Evolutionary conservation across 2,113 vertebrate genomes (phyloP), one percentile per base, ranked within the genome.

Genomic region (Rhinoderma darwinii): DNA sequence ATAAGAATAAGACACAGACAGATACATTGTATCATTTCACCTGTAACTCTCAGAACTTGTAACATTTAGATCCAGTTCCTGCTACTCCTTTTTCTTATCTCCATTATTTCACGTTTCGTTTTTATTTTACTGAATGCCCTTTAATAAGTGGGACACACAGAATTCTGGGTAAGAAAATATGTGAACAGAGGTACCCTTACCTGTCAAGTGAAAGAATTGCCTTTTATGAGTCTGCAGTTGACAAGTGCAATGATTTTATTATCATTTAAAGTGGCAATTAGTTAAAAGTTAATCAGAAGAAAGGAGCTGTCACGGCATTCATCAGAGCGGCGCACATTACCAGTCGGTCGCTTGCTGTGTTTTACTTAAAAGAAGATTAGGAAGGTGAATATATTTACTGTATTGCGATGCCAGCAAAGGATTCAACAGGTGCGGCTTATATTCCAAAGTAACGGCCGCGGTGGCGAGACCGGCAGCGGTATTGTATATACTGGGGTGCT

Each of bases 221-320:
- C 17, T 41, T 50, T 70, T 30, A 72, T 70, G 61, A 37, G 39
- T n/a, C 30, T 41, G 10, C 27, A n/a, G 59, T 2, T 86, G 83
- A 76, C 83, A 47, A 30, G 39, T 25, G 41, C 27, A 2, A 47
- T 68, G 74, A 79, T 72, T 80, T 79, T 79, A 79, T 86, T 70
- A 86, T 68, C 84, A 86, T 86, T 86, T 78, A 50, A 85, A 85
- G 54, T 51, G 27, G 51, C 61, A 86, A 79, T 86, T 79, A 86
- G 75, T 86, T 86, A 56, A 79, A 79, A 79, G 74, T 80, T 70
- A 80, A 79, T 80, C 56, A 80, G 84, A 70, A 70, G 72, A 43
- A 80, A 70, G 61, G 20, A 63, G n/a, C 76, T 41, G 84, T 63
- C 74, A 25, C 9, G 22, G 47, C n/a, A 10, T 41, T 66, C 84